These are phyloP conservation scores for Tolypeutes matacus DNA, from an alignment of 2,797 vertebrate species.

Conservation along the genomic window DNA sequence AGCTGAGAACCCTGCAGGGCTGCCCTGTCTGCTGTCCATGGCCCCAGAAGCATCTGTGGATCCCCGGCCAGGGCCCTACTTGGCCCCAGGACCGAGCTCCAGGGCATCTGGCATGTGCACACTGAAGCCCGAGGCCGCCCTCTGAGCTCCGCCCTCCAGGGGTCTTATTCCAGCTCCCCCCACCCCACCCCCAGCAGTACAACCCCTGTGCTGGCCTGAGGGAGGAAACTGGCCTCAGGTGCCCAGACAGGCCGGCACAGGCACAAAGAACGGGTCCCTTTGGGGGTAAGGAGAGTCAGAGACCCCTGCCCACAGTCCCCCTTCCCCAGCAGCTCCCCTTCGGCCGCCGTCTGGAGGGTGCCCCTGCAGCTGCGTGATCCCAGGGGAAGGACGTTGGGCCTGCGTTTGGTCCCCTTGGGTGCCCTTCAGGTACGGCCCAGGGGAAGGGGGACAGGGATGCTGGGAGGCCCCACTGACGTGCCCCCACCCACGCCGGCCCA, in stretches of 20 bases:
- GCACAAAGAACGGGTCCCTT: background rate
- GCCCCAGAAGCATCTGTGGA: background rate
- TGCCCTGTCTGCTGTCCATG: rapidly evolving
- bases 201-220: background rate
- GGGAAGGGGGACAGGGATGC: background rate
- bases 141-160: background rate
- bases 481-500: background rate
- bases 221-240: background rate
- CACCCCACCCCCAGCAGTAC: rapidly evolving
- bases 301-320: background rate
- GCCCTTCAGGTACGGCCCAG: background rate
- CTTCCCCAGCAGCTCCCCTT: background rate
- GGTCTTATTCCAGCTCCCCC: background rate
- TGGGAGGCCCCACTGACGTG: background rate
- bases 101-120: background rate
- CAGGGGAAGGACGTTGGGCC: background rate
- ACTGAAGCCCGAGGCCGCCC: background rate
- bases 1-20: background rate
- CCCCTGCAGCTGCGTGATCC: background rate
- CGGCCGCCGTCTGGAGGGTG: background rate
- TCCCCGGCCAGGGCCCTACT: background rate
- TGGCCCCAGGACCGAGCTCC: background rate
- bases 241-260: background rate
- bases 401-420: background rate
- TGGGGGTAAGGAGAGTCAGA: rapidly evolving